These are phyloP conservation scores for Antechinus flavipes DNA, from an alignment of 2,113 vertebrate genomes.

Conservation along the genomic window DNA sequence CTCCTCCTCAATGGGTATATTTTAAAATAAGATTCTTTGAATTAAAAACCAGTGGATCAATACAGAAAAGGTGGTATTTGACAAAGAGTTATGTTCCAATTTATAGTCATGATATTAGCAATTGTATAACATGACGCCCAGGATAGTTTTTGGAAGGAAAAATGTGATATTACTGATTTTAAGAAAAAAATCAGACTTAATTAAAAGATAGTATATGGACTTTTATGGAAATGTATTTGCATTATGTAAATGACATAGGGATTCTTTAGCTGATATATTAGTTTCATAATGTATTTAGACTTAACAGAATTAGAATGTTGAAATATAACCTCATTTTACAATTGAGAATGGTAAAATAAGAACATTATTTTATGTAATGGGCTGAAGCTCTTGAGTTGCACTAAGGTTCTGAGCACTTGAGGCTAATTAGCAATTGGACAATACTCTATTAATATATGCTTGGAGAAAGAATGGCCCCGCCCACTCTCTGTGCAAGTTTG, in stretches of 20 bases:
- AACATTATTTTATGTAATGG: conserved; percentile 40
- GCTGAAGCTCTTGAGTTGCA: too few relatives aligned
- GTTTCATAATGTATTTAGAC: conserved; percentile 34
- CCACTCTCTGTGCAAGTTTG: too few relatives aligned
- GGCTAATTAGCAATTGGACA: too few relatives aligned
- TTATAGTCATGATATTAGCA: not conserved
- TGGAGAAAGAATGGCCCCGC: too few relatives aligned
- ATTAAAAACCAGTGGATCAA: not conserved
- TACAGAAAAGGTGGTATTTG: not conserved
- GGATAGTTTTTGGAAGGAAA: not conserved
- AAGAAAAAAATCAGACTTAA: not conserved
- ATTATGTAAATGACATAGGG: not conserved
- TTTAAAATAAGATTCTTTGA: not conserved
- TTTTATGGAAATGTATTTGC: not conserved
- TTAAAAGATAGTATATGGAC: not conserved
- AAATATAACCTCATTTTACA: conserved; percentile 53
- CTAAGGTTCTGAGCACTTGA: too few relatives aligned
- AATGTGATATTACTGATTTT: not conserved
- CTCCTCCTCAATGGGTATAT: not conserved
- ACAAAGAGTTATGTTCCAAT: not conserved
- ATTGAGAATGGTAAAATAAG: conserved; percentile 63
- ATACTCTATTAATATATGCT: too few relatives aligned
- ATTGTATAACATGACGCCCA: not conserved
- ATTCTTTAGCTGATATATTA: not conserved
- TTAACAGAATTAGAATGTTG: conserved; percentile 62